Evolutionary conservation across 2,888 invertebrate species (phyloP).

Genomic region (Bombylius discolor): DNA sequence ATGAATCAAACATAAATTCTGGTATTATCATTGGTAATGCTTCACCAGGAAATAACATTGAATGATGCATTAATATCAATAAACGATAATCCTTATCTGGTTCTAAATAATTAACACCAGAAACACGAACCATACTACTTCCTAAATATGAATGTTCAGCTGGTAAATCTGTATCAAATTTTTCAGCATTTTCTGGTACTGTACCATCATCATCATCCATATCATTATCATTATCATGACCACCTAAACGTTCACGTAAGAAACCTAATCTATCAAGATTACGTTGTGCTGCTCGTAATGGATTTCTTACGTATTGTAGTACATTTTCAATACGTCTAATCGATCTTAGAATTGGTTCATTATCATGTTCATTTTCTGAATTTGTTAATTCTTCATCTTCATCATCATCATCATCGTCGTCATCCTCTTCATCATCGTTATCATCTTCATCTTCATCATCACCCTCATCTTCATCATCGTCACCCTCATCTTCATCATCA

Average conservation of each 20-base stretch:
- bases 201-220: conserved; percentile 1
- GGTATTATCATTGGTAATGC: conserved; percentile 57
- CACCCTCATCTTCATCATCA: neutral
- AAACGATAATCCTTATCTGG: conserved; percentile 40
- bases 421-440: neutral
- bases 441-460: neutral
- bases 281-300: conserved; percentile 5
- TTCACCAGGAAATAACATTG: conserved; percentile 66
- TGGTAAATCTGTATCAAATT: conserved; percentile 42
- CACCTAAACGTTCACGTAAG: neutral
- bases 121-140: conserved; percentile 42
- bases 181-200: conserved; percentile 16
- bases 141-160: conserved; percentile 41
- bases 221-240: neutral
- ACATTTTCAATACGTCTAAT: neutral
- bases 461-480: neutral
- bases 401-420: conserved; percentile 1
- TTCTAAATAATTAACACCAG: conserved; percentile 51
- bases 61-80: conserved; percentile 45
- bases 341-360: neutral
- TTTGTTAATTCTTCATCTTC: neutral
- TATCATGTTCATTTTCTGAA: neutral
- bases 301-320: conserved; percentile 3
- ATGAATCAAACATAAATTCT: conserved; percentile 28
- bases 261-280: neutral